Evolutionary conservation across 2,113 vertebrate genomes (phyloP).

Genomic region (Scolopax mira): DNA sequence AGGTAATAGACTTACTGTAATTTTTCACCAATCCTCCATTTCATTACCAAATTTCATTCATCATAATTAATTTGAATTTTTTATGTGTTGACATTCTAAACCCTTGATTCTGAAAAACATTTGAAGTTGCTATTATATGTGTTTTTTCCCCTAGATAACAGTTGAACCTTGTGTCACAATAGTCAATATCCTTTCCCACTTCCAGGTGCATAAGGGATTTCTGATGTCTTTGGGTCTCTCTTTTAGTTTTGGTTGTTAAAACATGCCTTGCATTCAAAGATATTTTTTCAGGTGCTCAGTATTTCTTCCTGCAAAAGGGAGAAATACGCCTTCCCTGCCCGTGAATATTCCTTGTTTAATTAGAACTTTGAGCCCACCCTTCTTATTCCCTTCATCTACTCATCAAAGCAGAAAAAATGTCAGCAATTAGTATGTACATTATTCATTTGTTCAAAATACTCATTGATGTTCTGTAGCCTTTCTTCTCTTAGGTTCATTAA

Average conservation of each 20-base stretch:
- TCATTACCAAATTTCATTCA: not conserved
- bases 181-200: not conserved
- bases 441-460: not conserved
- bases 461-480: not conserved
- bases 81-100: not conserved
- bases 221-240: not conserved
- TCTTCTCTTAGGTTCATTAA: not conserved
- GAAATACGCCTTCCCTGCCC: not conserved
- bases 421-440: not conserved
- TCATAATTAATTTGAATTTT: not conserved
- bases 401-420: not conserved
- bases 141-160: not conserved
- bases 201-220: fast-evolving
- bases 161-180: not conserved
- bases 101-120: not conserved
- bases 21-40: not conserved
- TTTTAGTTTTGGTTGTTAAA: not conserved
- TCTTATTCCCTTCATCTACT: not conserved
- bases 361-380: not conserved
- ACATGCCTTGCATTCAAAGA: not conserved
- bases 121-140: not conserved
- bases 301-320: not conserved
- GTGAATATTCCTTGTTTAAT: not conserved
- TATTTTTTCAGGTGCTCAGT: not conserved
- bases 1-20: conserved; percentile 61